Conservation (phyloP, 2,113 vertebrate species). For the Mastomys natalensis region DNA sequence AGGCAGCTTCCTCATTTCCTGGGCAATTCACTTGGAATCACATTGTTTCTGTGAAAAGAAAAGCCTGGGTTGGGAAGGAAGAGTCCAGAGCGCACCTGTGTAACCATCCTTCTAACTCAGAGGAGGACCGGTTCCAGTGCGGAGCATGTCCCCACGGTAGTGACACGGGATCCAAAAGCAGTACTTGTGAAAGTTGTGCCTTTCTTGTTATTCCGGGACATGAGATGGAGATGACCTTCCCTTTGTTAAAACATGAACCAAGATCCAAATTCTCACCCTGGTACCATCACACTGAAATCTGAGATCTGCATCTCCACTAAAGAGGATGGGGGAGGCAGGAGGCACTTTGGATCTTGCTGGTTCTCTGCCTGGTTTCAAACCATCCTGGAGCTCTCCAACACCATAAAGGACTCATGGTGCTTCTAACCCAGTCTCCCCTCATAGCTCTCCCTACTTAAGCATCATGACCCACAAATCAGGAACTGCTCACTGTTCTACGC, state of each 20-base stretch:
- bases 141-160: fast-evolving
- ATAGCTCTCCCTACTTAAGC: fast-evolving
- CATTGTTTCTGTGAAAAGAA: slow-evolving; percentile 20
- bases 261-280: not conserved
- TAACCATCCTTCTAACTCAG: fast-evolving
- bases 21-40: not conserved
- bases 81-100: not conserved
- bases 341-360: not conserved
- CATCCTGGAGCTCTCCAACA: not conserved
- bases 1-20: not conserved
- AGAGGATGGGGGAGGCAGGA: fast-evolving
- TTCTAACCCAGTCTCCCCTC: not conserved
- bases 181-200: fast-evolving
- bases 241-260: not conserved
- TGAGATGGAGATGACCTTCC: fast-evolving
- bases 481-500: not conserved
- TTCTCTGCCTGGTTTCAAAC: not conserved
- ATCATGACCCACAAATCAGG: not conserved
- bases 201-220: not conserved
- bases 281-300: fast-evolving
- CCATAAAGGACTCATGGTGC: not conserved
- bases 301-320: not conserved
- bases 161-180: fast-evolving
- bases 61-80: fast-evolving
- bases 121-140: fast-evolving